Percentiles rank a stretch among this genome's conserved stretches.
These are phyloP conservation scores for Cephalopholis sonnerati DNA, from an alignment of 2,113 vertebrate species.

Conservation along the genomic window DNA sequence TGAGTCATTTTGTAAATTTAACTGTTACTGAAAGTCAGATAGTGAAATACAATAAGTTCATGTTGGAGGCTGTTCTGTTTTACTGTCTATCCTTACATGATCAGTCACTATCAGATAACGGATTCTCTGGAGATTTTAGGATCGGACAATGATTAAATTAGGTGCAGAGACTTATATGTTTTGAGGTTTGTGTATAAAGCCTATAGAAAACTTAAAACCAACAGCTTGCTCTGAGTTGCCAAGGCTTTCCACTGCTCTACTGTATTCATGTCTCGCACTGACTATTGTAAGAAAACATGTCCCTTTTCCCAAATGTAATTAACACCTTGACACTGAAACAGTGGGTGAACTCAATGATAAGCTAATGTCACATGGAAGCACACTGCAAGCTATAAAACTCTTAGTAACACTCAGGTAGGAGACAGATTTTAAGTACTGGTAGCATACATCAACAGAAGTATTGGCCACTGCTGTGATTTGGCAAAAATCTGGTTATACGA, in stretches of 20 bases:
- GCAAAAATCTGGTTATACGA: too few species aligned
- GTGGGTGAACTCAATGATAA: not conserved
- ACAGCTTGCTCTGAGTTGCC: not conserved
- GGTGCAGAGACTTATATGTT: not conserved
- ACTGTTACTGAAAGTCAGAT: not conserved
- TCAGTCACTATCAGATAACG: not conserved
- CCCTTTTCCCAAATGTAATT: not conserved
- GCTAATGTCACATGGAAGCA: slow-evolving; percentile 1
- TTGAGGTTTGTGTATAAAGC: not conserved
- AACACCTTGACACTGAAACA: not conserved
- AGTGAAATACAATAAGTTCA: too few species aligned
- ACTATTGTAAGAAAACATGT: not conserved
- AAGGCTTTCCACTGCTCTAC: not conserved
- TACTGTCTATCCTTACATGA: not conserved
- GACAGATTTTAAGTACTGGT: not conserved
- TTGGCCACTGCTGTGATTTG: not conserved
- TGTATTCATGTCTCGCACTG: not conserved
- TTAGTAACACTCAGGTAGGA: not conserved
- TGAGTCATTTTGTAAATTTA: not conserved
- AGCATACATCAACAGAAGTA: not conserved
- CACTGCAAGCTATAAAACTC: not conserved
- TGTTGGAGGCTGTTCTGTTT: too few species aligned
- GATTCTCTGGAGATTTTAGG: not conserved
- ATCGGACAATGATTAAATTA: not conserved
- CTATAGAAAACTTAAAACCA: not conserved